Percentiles rank a stretch among this genome's conserved stretches.
Conservation (phyloP, 35 echinoderm and acorn worm species). For the Eucidaris tribuloides region DNA sequence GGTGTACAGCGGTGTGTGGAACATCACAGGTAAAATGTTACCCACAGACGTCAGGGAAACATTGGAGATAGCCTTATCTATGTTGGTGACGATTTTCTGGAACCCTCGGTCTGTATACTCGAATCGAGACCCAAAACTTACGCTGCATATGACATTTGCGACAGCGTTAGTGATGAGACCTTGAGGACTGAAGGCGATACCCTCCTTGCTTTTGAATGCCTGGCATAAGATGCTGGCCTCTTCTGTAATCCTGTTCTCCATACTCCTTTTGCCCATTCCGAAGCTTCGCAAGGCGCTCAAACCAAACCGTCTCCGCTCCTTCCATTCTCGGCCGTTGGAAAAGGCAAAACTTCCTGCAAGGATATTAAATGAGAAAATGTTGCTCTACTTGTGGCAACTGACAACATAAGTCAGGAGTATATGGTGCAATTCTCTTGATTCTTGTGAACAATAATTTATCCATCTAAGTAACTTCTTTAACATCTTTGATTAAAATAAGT, state of each 20-base stretch:
- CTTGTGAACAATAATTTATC: no score
- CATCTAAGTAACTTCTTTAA: no score
- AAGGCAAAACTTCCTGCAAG: slow-evolving; percentile 34
- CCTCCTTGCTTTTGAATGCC: not conserved
- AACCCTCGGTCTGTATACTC: not conserved
- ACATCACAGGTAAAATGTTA: not conserved
- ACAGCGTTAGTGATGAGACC: slow-evolving; percentile 8
- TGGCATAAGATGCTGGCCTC: slow-evolving; percentile 31
- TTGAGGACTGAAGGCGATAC: not conserved
- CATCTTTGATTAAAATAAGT: no score
- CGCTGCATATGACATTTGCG: slow-evolving; percentile 9
- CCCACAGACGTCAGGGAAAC: not conserved
- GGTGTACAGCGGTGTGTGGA: not conserved
- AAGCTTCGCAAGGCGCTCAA: slow-evolving; percentile 36
- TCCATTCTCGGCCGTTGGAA: slow-evolving; percentile 42
- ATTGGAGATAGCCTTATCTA: not conserved
- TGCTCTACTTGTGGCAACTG: no score
- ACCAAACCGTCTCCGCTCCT: slow-evolving; percentile 27
- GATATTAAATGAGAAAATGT: no score
- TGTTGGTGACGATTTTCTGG: not conserved
- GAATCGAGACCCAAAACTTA: slow-evolving; percentile 4
- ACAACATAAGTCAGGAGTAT: no score
- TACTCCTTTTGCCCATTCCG: slow-evolving; percentile 46
- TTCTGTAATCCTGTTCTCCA: slow-evolving; percentile 36
- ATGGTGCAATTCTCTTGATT: no score